These are phyloP conservation scores for Temnothorax unifasciatus DNA, from an alignment of 2,888 invertebrate genomes.

Conservation along the genomic window DNA sequence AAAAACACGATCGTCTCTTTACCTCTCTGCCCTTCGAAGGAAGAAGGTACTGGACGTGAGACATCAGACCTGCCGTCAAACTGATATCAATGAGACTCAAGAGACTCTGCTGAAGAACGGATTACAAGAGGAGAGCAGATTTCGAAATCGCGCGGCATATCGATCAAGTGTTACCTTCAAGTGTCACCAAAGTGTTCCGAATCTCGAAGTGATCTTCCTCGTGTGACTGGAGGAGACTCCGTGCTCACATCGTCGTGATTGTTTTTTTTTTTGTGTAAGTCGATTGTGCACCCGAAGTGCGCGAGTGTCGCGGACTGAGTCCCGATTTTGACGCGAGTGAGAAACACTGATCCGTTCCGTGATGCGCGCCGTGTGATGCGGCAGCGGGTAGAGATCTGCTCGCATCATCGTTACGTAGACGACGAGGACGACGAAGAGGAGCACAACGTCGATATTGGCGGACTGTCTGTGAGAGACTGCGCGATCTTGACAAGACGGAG, in stretches of 20 bases:
- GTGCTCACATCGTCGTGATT: slow-evolving; percentile 48
- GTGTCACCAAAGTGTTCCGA: slow-evolving; percentile 53
- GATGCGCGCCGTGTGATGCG: slow-evolving; percentile 69
- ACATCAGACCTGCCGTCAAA: slow-evolving; percentile 12
- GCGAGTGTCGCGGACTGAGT: slow-evolving; percentile 61
- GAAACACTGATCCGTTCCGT: slow-evolving; percentile 59
- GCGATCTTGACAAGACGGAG: slow-evolving; percentile 13
- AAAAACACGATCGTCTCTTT: slow-evolving; percentile 6
- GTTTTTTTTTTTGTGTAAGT: slow-evolving; percentile 45
- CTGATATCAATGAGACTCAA: slow-evolving; percentile 35
- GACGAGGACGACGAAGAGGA: slow-evolving; percentile 52
- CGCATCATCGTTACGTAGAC: slow-evolving; percentile 51
- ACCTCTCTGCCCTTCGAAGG: background rate
- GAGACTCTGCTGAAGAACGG: slow-evolving; percentile 46
- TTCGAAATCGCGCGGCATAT: slow-evolving; percentile 48
- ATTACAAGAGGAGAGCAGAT: slow-evolving; percentile 41
- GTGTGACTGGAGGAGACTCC: slow-evolving; percentile 48
- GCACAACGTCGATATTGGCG: slow-evolving; percentile 10
- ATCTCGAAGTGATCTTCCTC: slow-evolving; percentile 47
- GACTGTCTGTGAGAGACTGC: slow-evolving; percentile 23
- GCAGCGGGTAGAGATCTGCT: slow-evolving; percentile 52
- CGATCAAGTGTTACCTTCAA: slow-evolving; percentile 42
- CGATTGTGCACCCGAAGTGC: slow-evolving; percentile 38
- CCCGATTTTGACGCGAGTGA: slow-evolving; percentile 53
- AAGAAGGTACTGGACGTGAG: background rate